phyloP scores from a whole-genome alignment of 2,797 vertebrate species.

The Rhynchotus rufescens region DNA sequence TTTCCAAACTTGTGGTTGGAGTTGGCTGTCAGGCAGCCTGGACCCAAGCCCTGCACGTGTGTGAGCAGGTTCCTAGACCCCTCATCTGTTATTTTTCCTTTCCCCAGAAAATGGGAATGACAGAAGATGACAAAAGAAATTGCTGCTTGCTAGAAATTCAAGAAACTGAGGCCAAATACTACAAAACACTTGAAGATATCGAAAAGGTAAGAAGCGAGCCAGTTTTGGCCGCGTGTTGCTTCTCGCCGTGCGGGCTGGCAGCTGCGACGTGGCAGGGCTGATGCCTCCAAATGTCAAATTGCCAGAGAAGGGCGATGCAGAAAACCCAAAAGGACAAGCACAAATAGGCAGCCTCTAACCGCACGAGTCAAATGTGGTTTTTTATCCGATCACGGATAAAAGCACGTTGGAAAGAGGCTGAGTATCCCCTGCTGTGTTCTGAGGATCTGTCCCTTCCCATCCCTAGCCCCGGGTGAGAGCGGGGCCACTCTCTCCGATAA shows the following conservation, averaged over 20 bases:
- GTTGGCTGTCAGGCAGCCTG: not conserved
- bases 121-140: conserved; percentile 96
- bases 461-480: not conserved
- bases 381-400: not conserved
- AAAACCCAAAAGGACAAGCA: not conserved
- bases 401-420: not conserved
- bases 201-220: conserved; percentile 84
- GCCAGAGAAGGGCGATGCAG: not conserved
- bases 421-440: not conserved
- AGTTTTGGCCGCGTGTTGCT: not conserved
- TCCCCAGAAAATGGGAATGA: conserved; percentile 97
- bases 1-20: not conserved
- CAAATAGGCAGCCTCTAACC: not conserved
- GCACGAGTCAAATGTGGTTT: not conserved
- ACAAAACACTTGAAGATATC: conserved; percentile 96
- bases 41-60: not conserved
- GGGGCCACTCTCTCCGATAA: not conserved
- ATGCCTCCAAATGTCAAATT: not conserved
- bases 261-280: not conserved
- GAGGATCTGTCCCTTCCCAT: not conserved
- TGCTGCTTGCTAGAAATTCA: conserved; percentile 98
- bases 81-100: not conserved
- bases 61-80: not conserved
- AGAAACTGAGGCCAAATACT: conserved; percentile 97
- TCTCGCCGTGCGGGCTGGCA: not conserved